A percentile compares a stretch with the other conserved stretches of the same genome.
Conservation (phyloP, 2,888 invertebrate species). For the Dascillus cervinus region DNA sequence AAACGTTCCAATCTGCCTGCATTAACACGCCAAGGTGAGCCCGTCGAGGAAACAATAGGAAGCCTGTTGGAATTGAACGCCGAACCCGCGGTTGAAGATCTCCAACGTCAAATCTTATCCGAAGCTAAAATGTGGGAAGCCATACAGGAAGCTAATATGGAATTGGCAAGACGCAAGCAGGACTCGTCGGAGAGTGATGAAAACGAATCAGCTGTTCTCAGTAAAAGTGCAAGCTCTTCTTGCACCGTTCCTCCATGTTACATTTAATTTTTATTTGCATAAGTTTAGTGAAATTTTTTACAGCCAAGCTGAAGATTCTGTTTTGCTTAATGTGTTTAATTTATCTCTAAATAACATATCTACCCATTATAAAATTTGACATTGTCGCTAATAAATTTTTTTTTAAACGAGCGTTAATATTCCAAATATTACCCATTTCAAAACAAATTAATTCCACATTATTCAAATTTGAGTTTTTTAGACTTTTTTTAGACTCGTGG, state of each 20-base stretch:
- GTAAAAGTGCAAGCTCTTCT: constrained; percentile 33
- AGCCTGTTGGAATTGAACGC: constrained; percentile 60
- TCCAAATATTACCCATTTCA: too few species aligned
- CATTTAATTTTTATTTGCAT: constrained; percentile 15
- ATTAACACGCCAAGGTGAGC: constrained; percentile 42
- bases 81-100: constrained; percentile 63
- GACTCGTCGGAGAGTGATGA: constrained; percentile 36
- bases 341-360: too few species aligned
- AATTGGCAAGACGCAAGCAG: constrained; percentile 57
- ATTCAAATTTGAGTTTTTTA: too few species aligned
- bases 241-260: constrained; percentile 38
- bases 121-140: constrained; percentile 75
- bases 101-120: constrained; percentile 70
- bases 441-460: too few species aligned
- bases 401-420: too few species aligned
- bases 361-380: too few species aligned
- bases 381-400: too few species aligned
- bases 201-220: constrained; percentile 29
- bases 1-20: constrained; percentile 51
- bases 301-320: too few species aligned
- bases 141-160: constrained; percentile 68
- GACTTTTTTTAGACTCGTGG: too few species aligned
- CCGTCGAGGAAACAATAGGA: constrained; percentile 55
- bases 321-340: too few species aligned
- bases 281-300: too few species aligned